phyloP scores from a whole-genome alignment of 2,113 vertebrate genomes.

The Acrocephalus kingi region DNA sequence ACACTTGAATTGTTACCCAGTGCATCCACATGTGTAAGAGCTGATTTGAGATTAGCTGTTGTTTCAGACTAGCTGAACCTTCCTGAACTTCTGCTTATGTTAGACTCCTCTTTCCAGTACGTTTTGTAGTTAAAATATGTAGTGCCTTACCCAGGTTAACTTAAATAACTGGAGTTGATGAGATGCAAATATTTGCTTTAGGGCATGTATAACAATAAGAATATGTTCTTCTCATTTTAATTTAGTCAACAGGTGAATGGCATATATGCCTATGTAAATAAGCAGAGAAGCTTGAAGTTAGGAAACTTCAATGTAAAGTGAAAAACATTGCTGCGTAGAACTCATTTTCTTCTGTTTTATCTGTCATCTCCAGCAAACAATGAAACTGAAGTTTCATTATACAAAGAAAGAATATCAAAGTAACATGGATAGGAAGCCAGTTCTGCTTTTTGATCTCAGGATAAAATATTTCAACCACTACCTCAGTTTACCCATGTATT shows the following conservation, averaged over 20 bases:
- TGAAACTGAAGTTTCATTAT: conserved; percentile 11
- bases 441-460: conserved; percentile 13
- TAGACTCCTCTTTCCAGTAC: background rate
- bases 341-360: conserved; percentile 14
- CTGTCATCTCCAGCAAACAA: conserved; percentile 8
- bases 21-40: background rate
- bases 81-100: background rate
- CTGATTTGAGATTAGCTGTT: background rate
- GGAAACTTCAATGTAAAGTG: background rate
- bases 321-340: background rate
- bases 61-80: background rate
- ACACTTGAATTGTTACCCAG: background rate
- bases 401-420: conserved; percentile 15
- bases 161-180: background rate
- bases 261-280: background rate
- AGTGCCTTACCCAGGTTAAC: background rate
- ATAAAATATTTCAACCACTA: conserved; percentile 3
- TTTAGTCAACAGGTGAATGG: conserved; percentile 38
- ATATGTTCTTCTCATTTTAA: background rate
- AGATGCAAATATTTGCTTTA: conserved; percentile 12
- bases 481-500: conserved; percentile 30
- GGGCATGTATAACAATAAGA: background rate
- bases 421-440: background rate
- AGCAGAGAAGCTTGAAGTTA: background rate
- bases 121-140: background rate